Evolutionary conservation across 2,113 vertebrate genomes (phyloP).

Genomic region (Myotis yumanensis): DNA sequence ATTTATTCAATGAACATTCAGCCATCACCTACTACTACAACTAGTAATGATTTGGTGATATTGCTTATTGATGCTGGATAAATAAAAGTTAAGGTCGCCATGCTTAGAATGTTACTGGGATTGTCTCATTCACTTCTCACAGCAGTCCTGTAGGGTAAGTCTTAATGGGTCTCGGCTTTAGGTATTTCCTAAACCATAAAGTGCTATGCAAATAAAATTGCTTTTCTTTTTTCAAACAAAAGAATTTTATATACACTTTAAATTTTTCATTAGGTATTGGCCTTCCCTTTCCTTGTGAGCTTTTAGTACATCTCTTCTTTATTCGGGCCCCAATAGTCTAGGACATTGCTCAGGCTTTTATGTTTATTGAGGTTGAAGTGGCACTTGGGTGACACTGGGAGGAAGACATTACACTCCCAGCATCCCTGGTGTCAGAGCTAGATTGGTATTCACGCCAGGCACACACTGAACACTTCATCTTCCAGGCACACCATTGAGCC

Average conservation of each 20-base stretch:
- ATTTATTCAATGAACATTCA: conserved; percentile 6
- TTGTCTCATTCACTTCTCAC: neutral
- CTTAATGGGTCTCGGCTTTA: neutral
- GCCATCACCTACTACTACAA: neutral
- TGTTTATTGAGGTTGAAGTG: conserved; percentile 46
- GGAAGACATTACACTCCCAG: neutral
- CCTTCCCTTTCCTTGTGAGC: neutral
- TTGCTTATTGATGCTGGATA: neutral
- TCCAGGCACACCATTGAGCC: neutral
- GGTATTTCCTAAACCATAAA: neutral
- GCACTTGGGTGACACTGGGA: neutral
- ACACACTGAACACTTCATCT: neutral
- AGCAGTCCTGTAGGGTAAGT: neutral
- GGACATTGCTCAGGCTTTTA: neutral
- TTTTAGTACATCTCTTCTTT: conserved; percentile 35
- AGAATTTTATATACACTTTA: neutral
- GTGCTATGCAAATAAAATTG: neutral
- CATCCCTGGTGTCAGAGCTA: neutral
- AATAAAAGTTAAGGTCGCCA: neutral
- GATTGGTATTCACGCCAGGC: neutral
- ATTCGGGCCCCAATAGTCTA: conserved; percentile 39
- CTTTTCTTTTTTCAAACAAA: neutral
- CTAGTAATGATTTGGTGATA: neutral
- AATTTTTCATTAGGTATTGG: neutral
- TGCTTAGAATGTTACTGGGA: neutral